These are phyloP conservation scores for Onychomys arenicola DNA, from an alignment of 2,797 vertebrate species.

Conservation along the genomic window DNA sequence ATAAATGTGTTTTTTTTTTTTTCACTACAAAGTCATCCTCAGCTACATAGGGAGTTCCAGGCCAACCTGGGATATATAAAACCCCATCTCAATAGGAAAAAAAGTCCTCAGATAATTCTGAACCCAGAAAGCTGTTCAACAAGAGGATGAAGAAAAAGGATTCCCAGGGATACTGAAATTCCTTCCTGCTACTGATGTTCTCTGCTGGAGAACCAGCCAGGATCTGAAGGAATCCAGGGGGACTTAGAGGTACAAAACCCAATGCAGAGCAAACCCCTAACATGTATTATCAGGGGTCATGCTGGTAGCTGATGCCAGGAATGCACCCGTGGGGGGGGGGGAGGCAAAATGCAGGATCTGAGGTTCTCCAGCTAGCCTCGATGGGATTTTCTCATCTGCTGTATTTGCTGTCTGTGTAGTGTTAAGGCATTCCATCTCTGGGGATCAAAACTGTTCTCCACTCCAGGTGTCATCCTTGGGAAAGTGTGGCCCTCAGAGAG, in stretches of 20 bases:
- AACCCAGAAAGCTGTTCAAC: not conserved
- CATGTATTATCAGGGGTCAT: not conserved
- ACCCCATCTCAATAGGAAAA: not conserved
- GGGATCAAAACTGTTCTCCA: not conserved
- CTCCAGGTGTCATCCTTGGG: not conserved
- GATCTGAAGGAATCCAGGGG: not conserved
- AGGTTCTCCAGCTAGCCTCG: not conserved
- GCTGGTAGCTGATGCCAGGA: not conserved
- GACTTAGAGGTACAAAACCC: not conserved
- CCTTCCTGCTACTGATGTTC: not conserved
- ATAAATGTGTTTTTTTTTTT: too few species aligned
- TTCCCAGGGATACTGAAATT: not conserved
- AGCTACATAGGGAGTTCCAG: too few species aligned
- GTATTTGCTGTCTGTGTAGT: too few species aligned
- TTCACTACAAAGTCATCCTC: too few species aligned
- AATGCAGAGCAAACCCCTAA: not conserved
- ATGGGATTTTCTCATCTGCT: too few species aligned
- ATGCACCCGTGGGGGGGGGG: not conserved
- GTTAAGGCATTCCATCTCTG: not conserved
- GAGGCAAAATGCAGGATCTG: too few species aligned
- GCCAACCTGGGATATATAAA: not conserved
- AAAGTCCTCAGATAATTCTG: not conserved
- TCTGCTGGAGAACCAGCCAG: not conserved
- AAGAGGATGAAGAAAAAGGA: not conserved
- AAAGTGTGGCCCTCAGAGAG: too few species aligned